Percentiles rank a stretch among this genome's conserved stretches.
Conservation (phyloP, 2,797 vertebrate genomes). For the Pelobates cultripes region DNA sequence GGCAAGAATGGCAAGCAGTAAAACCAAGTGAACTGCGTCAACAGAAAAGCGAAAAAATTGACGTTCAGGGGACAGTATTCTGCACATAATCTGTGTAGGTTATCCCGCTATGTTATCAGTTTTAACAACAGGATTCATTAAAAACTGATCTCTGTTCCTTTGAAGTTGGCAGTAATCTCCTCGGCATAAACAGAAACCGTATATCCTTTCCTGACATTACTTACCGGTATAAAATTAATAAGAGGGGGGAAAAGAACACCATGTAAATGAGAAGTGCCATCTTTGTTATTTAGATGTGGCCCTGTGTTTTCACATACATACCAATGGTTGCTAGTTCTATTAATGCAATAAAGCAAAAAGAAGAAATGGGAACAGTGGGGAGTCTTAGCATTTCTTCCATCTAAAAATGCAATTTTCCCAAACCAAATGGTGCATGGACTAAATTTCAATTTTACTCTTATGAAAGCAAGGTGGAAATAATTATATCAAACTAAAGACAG, state of each 20-base stretch:
- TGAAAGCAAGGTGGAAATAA: constrained; percentile 24
- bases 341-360: constrained; percentile 21
- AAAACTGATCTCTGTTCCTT: not conserved
- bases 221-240: not conserved
- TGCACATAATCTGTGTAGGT: too few species aligned
- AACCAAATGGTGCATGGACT: constrained; percentile 23
- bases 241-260: not conserved
- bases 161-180: not conserved
- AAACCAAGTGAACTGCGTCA: too few species aligned
- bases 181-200: not conserved
- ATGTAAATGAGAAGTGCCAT: too few species aligned
- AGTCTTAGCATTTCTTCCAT: constrained; percentile 15
- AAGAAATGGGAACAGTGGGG: constrained; percentile 7
- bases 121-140: constrained; percentile 14
- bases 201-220: not conserved
- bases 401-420: constrained; percentile 33
- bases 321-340: constrained; percentile 8
- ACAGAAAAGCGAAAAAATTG: too few species aligned
- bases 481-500: not conserved
- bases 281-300: not conserved
- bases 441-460: constrained; percentile 16
- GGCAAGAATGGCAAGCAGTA: too few species aligned
- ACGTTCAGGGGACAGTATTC: too few species aligned
- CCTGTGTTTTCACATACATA: not conserved
- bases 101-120: too few species aligned